Evolutionary conservation across 1,140 invertebrate species (phyloP), one percentile per base, ranked within the genome.

Genomic region (Meloidogyne exigua): DNA sequence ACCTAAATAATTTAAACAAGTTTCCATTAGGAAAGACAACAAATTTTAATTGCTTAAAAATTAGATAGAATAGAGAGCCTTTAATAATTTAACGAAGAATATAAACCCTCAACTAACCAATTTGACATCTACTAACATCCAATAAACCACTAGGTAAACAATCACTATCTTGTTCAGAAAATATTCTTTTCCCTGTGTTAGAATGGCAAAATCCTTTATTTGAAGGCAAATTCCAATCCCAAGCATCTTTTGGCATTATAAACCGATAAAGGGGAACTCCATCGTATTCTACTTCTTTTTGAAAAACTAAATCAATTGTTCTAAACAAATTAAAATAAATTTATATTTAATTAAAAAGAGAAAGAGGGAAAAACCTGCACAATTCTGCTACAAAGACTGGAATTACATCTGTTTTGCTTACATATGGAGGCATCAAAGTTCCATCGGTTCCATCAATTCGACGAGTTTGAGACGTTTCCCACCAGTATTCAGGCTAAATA

Each of bases 371-470:
- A 80, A 26, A 82, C 85, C 85, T 72, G 81, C 86, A 87, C 32
- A 87, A 68, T 26, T 88, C 85, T 12, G 84, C 66, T 18, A 71
- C 74, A 77, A 88, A 87, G 11, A 87, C 72, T 18, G 77, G 68
- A 13, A 88, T 68, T 25, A 76, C 80, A 25, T 88, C 76, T 13
- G 76, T 67, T 79, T 81, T 87, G 57, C 68, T 42, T 12, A 88
- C 32, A 26, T 75, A 72, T 13, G 86, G 87, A n/a, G 78, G 71
- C 71, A 88, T 87, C 25, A 81, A 74, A 23, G 78, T 76, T 13
- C 87, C 87, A 75, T 88, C 87, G 32, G 85, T 87, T 25, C 82
- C 87, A 25, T 85, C 81, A 64, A 88, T 88, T 66, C 28, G 23
- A 42, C 26, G 18, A 49, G 82, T 81, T 68, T 83, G 68, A 1